A percentile compares a stretch with the other conserved stretches of the same genome.
Conservation (phyloP, 2,797 vertebrate genomes). For the Pangasius djambal region DNA sequence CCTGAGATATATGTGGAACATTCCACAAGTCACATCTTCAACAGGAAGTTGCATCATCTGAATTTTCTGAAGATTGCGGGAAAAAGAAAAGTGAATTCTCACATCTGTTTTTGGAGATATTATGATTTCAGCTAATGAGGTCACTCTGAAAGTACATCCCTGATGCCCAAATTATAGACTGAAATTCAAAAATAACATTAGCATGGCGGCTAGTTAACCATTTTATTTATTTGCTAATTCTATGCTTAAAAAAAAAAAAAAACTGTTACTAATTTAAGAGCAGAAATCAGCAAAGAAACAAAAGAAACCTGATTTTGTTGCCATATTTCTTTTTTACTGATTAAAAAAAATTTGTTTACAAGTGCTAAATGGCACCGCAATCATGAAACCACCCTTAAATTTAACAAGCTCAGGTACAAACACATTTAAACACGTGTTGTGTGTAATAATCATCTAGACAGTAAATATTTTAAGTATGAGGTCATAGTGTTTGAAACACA, state of each 20-base stretch:
- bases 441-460: neutral
- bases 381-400: neutral
- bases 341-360: neutral
- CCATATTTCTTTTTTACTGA: neutral
- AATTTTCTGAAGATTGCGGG: neutral
- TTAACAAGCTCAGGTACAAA: neutral
- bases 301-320: neutral
- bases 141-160: too few relatives aligned
- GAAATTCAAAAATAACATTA: neutral
- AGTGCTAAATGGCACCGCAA: neutral
- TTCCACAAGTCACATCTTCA: neutral
- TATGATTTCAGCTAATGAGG: neutral
- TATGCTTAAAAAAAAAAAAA: neutral
- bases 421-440: neutral
- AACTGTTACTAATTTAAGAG: constrained; percentile 1
- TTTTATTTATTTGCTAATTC: neutral
- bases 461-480: neutral
- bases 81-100: neutral
- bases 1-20: neutral
- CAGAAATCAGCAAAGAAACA: neutral
- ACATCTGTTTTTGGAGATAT: neutral
- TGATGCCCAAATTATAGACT: neutral
- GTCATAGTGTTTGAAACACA: neutral
- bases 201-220: neutral
- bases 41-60: neutral